These are phyloP conservation scores for Catamblyrhynchus diadema DNA, from an alignment of 2,797 vertebrate species.

Conservation along the genomic window DNA sequence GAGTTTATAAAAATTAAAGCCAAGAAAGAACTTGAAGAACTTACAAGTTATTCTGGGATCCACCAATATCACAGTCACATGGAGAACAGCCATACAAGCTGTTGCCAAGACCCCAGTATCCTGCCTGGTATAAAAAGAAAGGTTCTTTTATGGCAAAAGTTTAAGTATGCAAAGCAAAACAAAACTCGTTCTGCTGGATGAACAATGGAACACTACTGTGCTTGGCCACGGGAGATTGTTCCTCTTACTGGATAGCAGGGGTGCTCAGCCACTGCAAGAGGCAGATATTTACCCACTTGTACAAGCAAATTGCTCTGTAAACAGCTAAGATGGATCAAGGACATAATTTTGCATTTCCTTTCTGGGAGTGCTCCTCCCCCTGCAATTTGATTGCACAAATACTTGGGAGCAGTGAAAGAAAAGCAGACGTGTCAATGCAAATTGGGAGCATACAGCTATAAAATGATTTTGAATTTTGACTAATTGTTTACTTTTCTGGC, in stretches of 20 bases:
- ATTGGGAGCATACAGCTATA: not conserved
- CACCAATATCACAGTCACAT: slow-evolving; percentile 87
- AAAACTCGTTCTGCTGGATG: not conserved
- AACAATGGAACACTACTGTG: not conserved
- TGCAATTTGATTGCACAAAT: not conserved
- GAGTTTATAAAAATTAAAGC: not conserved
- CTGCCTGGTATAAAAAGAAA: slow-evolving; percentile 70
- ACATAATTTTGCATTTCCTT: not conserved
- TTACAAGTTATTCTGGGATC: slow-evolving; percentile 78
- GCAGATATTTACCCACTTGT: not conserved
- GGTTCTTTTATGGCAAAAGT: not conserved
- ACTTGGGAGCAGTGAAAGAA: not conserved
- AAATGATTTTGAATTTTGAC: not conserved
- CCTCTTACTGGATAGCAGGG: not conserved
- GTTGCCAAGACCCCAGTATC: slow-evolving; percentile 86
- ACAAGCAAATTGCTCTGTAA: not conserved
- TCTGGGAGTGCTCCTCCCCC: not conserved
- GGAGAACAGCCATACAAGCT: slow-evolving; percentile 78
- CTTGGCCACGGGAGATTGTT: not conserved
- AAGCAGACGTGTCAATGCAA: not conserved
- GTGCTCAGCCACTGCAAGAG: not conserved
- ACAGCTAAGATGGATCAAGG: not conserved
- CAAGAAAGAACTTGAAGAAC: not conserved
- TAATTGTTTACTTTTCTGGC: not conserved
- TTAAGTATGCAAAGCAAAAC: not conserved